These are phyloP conservation scores for Plutella xylostella DNA, from an alignment of 2,888 invertebrate species.

Conservation along the genomic window DNA sequence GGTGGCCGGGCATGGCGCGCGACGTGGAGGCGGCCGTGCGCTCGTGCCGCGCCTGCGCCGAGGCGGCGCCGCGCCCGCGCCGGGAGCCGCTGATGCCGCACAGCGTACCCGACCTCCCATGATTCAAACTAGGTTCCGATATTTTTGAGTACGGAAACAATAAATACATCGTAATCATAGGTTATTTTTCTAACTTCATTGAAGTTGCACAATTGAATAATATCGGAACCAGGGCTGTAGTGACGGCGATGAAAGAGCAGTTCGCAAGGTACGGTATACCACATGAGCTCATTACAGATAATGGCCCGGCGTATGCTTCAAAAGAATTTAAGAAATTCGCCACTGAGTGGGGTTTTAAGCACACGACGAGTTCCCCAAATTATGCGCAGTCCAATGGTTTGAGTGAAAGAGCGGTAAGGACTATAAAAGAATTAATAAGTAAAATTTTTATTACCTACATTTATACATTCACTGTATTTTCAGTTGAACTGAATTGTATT, in stretches of 20 bases:
- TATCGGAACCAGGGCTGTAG: conserved; percentile 8
- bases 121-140: conserved; percentile 16
- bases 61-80: background rate
- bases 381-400: background rate
- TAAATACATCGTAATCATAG: background rate
- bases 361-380: background rate
- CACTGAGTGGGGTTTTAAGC: background rate
- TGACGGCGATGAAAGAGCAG: conserved; percentile 8
- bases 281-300: conserved; percentile 10
- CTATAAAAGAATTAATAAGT: no score
- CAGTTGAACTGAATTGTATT: no score
- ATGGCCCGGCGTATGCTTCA: conserved; percentile 6
- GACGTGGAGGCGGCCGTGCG: background rate
- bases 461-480: no score
- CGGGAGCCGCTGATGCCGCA: background rate
- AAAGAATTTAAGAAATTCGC: background rate
- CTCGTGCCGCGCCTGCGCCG: background rate
- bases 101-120: conserved; percentile 13
- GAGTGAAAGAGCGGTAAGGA: no score
- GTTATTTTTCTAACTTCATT: conserved; percentile 6
- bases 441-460: no score
- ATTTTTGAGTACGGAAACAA: conserved; percentile 14
- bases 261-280: conserved; percentile 17
- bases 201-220: conserved; percentile 9
- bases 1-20: background rate